Percentiles rank a stretch among this genome's conserved stretches.
Evolutionary conservation across 2,113 vertebrate genomes (phyloP).

Genomic region (Miniopterus natalensis): DNA sequence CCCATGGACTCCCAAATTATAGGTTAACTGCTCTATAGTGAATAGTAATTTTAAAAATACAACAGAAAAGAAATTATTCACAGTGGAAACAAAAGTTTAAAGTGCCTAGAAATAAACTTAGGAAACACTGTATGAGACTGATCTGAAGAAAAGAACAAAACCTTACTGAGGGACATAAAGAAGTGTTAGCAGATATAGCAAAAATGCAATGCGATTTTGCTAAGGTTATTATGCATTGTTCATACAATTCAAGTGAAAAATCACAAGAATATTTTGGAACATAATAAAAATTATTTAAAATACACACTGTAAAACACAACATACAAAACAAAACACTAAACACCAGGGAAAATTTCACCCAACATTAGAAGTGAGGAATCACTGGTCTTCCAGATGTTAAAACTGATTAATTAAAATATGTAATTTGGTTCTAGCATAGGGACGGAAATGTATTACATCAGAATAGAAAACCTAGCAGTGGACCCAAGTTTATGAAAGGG

Average conservation of each 20-base stretch:
- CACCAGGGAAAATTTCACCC: constrained; percentile 32
- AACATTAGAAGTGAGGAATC: constrained; percentile 48
- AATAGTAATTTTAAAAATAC: not conserved
- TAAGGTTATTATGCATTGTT: not conserved
- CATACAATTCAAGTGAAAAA: constrained; percentile 23
- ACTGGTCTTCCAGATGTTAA: constrained; percentile 54
- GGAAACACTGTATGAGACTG: not conserved
- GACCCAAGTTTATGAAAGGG: not conserved
- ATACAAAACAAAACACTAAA: not conserved
- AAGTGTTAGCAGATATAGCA: not conserved
- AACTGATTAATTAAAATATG: constrained; percentile 61
- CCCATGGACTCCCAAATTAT: not conserved
- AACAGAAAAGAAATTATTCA: constrained; percentile 13
- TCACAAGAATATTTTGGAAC: constrained; percentile 16
- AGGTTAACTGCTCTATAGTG: not conserved
- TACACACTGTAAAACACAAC: not conserved
- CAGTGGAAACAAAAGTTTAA: not conserved
- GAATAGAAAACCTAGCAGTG: constrained; percentile 22
- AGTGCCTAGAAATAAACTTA: not conserved
- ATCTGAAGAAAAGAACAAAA: constrained; percentile 24
- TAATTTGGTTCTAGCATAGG: not conserved
- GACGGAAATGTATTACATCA: not conserved
- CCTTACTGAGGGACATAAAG: not conserved
- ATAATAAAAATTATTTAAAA: constrained; percentile 48
- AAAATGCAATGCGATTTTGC: not conserved